These are phyloP conservation scores for Montipora capricornis DNA, from an alignment of 64 coral and sea anemone genomes.

Conservation along the genomic window DNA sequence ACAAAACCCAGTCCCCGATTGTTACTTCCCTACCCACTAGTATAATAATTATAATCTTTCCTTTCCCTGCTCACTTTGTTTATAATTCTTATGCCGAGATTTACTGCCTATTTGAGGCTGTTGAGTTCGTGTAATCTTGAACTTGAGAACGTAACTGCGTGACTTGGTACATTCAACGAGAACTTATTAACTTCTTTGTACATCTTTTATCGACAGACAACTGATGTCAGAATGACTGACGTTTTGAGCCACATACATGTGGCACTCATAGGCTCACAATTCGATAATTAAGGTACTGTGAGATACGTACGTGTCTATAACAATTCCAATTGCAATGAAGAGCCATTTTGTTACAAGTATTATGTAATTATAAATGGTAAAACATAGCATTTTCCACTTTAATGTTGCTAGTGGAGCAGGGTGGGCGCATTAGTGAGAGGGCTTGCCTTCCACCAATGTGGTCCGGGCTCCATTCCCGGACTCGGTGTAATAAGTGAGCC, in stretches of 20 bases:
- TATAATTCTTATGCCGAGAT: not conserved
- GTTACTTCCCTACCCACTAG: not conserved
- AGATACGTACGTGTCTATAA: not conserved
- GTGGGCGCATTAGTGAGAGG: not conserved
- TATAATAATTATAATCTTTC: not conserved
- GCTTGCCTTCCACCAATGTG: not conserved
- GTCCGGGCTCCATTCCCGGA: not conserved
- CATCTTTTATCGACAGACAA: not conserved
- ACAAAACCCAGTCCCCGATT: slow-evolving; percentile 6
- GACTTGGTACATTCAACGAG: slow-evolving; percentile 5
- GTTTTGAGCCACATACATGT: not conserved
- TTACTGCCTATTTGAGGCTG: not conserved
- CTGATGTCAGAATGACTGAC: slow-evolving; percentile 1
- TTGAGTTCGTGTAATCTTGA: not conserved
- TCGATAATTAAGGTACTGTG: slow-evolving; percentile 12
- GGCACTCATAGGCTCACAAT: slow-evolving; percentile 14
- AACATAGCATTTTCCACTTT: slow-evolving; percentile 6
- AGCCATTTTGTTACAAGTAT: not conserved
- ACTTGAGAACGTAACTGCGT: slow-evolving; percentile 1
- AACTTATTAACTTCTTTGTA: not conserved
- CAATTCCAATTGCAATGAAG: not conserved
- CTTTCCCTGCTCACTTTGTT: not conserved
- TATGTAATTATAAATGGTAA: not conserved
- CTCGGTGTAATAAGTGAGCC: not conserved
- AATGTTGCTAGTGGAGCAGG: not conserved